phyloP scores from a whole-genome alignment of 2,113 vertebrate genomes.

The Pseudorectes ferrugineus region DNA sequence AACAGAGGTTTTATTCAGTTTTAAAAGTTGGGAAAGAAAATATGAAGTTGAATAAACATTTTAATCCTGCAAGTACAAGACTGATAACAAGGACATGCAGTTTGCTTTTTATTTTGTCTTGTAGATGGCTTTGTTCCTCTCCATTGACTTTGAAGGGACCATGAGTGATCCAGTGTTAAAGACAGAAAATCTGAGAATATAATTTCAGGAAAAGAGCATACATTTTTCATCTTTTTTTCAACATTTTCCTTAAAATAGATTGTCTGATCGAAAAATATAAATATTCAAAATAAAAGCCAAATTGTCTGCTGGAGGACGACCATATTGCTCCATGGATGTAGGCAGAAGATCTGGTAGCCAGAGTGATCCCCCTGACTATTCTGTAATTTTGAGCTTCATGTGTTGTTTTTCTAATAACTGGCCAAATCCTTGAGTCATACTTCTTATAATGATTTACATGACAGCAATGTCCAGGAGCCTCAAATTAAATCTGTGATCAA shows the following conservation, averaged over 20 bases:
- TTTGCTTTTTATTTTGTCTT: neutral
- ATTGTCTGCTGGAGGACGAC: neutral
- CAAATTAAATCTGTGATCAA: neutral
- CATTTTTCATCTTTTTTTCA: neutral
- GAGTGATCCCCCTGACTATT: neutral
- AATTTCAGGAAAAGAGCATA: neutral
- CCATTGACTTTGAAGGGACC: neutral
- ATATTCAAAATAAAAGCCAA: neutral
- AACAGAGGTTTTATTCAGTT: neutral
- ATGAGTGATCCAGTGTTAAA: neutral
- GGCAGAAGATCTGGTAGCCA: neutral
- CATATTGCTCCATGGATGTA: neutral
- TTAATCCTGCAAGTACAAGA: neutral
- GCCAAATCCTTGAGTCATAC: neutral
- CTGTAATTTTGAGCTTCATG: neutral
- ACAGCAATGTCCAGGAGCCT: neutral
- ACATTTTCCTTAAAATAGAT: neutral
- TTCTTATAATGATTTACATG: neutral
- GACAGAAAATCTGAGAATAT: neutral
- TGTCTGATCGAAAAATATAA: neutral
- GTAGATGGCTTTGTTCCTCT: neutral
- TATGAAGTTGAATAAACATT: neutral
- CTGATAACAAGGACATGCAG: neutral
- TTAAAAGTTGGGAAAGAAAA: neutral
- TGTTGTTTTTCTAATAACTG: neutral